Evolutionary conservation across 2,888 invertebrate genomes (phyloP).

Genomic region (Scaptomyza cyrtandrae): DNA sequence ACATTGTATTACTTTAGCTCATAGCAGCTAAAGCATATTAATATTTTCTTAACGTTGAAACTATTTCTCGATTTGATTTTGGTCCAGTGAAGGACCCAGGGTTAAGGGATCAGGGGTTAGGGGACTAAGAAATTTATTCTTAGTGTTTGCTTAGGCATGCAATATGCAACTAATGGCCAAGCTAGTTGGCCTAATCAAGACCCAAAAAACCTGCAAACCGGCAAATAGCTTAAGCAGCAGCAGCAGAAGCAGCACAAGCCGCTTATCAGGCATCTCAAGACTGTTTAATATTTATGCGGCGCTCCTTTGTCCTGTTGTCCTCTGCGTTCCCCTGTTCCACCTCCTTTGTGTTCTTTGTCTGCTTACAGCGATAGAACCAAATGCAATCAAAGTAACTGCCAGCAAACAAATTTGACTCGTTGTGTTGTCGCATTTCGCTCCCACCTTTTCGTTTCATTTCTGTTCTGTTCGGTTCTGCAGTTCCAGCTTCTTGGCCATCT

Average conservation of each 20-base stretch:
- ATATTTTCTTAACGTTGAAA: conserved; percentile 66
- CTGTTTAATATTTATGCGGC: conserved; percentile 56
- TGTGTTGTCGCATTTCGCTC: conserved; percentile 19
- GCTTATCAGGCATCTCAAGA: conserved; percentile 50
- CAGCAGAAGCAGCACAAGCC: conserved; percentile 24
- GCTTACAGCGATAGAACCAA: conserved; percentile 17
- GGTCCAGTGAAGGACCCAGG: conserved; percentile 28
- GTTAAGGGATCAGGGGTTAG: neutral
- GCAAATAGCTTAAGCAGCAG: conserved; percentile 33
- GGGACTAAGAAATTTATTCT: neutral
- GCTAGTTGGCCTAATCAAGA: conserved; percentile 51
- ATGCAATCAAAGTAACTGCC: conserved; percentile 63
- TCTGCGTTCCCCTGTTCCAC: neutral
- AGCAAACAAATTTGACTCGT: conserved; percentile 46
- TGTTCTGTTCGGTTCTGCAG: conserved; percentile 4
- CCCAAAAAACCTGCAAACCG: conserved; percentile 38
- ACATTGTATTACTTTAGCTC: neutral
- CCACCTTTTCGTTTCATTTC: neutral
- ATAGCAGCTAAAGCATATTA: conserved; percentile 48
- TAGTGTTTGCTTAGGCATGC: conserved; percentile 59
- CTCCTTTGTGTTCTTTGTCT: neutral
- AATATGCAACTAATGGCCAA: conserved; percentile 54
- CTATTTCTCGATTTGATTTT: conserved; percentile 70
- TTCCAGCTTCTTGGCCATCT: neutral
- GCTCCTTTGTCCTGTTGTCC: conserved; percentile 23